Evolutionary conservation across 2,113 vertebrate species (phyloP), one percentile per base, ranked within the genome.

Genomic region (Lepus timidus): DNA sequence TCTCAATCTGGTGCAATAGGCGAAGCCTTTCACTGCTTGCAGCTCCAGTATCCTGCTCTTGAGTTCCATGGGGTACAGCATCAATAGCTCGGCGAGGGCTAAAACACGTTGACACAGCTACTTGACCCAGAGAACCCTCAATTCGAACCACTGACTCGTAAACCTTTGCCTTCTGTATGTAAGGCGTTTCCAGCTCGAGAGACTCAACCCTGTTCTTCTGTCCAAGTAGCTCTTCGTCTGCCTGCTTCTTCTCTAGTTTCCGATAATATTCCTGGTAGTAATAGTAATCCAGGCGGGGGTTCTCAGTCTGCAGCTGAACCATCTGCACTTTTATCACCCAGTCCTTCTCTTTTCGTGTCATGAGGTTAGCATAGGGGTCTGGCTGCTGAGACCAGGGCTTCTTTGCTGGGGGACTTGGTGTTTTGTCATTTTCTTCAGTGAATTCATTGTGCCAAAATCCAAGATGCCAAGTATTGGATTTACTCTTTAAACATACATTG

Each of bases 231-330:
- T 99, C 99, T 91, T 99, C 99, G 86, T 99, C 99, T 0, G 97
- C 98, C 95, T 99, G 98, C 67, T 99, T 99, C n/a, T 86, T 97
- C 95, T 99, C 99, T 96, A 99, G 96, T 19, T 98, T 98, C 64
- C 98, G 98, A 95, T 99, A 99, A 96, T 99, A 99, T 3, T 98
- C 98, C 99, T 99, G 99, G 96, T 99, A 99, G 94, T 99, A 99
- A 92, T 99, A 99, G 87, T 99, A 99, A 90, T 99, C 99, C 8
- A 99, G 97, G 93, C 98, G 98, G 0, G 98, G 98, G 76, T 99
- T 99, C 95, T 99, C 99, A 6, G 99, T 99, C 97, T 99, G 99
- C 90, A 99, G 98, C 98, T 99, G 99, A 70, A 99, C 99, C 99
- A 99, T 99, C 96, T 99, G 98, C 89, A 99, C 98, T 87, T 98